Evolutionary conservation across 2,113 vertebrate genomes (phyloP).

Genomic region (Python bivittatus): DNA sequence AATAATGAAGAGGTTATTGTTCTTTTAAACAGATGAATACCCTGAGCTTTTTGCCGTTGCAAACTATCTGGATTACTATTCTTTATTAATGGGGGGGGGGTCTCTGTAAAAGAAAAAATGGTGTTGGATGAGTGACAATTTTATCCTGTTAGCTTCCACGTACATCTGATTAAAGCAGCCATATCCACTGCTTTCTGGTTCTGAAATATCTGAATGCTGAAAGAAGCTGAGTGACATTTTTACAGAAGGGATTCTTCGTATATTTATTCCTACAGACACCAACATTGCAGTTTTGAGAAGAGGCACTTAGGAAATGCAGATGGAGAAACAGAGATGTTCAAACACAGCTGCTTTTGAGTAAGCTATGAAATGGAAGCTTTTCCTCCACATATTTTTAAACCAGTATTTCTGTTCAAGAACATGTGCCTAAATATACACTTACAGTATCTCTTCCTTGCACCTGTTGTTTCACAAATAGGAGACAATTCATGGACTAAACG

Average conservation of each 20-base stretch:
- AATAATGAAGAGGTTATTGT: neutral
- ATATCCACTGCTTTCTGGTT: neutral
- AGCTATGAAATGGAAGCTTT: neutral
- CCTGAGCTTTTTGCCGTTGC: neutral
- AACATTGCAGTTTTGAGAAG: neutral
- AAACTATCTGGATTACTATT: neutral
- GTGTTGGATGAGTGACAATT: neutral
- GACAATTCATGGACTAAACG: neutral
- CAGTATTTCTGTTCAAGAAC: neutral
- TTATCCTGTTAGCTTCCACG: neutral
- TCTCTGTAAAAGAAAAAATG: neutral
- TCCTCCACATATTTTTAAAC: neutral
- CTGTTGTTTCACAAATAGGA: neutral
- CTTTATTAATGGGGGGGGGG: neutral
- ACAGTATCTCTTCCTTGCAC: neutral
- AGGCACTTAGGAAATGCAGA: neutral
- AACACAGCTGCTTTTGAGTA: conserved; percentile 23
- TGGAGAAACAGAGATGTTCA: conserved; percentile 5
- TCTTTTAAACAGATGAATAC: neutral
- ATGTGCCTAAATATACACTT: neutral
- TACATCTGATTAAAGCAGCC: neutral
- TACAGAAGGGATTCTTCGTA: neutral
- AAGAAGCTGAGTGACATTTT: neutral
- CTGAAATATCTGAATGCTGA: neutral
- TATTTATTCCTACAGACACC: neutral